phyloP scores from a whole-genome alignment of 1,140 invertebrate species.

The Oscheius sp. region DNA sequence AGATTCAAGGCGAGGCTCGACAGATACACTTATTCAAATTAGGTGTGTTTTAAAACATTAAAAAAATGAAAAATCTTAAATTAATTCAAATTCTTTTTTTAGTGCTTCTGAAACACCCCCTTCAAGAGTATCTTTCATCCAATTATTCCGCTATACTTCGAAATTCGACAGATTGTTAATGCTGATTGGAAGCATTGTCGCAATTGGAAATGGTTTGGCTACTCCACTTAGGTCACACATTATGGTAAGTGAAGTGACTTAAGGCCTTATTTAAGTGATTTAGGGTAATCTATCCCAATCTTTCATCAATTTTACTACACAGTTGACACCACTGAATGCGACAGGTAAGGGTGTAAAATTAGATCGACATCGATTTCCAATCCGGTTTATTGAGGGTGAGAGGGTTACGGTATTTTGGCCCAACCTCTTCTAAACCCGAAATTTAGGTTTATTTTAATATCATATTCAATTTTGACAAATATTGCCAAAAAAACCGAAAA shows the following conservation, averaged over 20 bases:
- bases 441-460: too few relatives aligned
- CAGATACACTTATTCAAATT: too few relatives aligned
- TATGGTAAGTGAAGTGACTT: background rate
- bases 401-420: too few relatives aligned
- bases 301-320: background rate
- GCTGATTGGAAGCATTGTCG: background rate
- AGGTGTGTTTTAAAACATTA: too few relatives aligned
- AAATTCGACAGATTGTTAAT: background rate
- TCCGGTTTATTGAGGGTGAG: too few relatives aligned
- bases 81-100: background rate
- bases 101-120: too few relatives aligned
- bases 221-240: background rate
- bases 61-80: background rate
- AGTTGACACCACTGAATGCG: background rate
- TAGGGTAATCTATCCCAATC: background rate
- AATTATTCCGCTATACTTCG: background rate
- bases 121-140: background rate
- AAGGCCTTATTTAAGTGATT: background rate
- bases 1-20: too few relatives aligned
- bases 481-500: background rate
- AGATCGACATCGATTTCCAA: too few relatives aligned
- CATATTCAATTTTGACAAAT: background rate
- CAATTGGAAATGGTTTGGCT: background rate
- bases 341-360: too few relatives aligned
- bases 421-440: too few relatives aligned